Base-by-base conservation (phyloP, 2,888 invertebrate species). In the Ectobius pallidus region DNA sequence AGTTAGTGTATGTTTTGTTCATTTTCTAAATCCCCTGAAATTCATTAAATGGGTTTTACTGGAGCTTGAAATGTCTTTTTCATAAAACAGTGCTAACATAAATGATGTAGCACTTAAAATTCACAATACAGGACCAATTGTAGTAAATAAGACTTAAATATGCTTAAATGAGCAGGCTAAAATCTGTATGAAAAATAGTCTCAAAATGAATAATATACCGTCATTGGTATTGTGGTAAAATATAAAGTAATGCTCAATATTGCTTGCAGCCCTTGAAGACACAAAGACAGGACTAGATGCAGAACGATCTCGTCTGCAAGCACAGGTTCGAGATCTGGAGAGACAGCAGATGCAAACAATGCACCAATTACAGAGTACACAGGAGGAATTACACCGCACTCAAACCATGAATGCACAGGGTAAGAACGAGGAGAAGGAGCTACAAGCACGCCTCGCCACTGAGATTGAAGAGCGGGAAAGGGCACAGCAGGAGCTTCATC, bases 401-500 rank as follows among this genome's bases (percentile, higher is more conserved):
- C 88, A 92, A 63, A 86, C 89, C 0, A 87, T 89, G 6, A 85
- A 90, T 67, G 86, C 87, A 16, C 92, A 92, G 78, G 91, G 91
- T 52, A 90, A 74, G 55, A 73, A 62, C 58, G 77, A 75, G 63
- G 75, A 77, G 46, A 72, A 75, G 22, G 77, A 77, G 42, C 72
- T 76, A 22, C 71, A 75, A 67, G 76, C 75, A 14, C 71, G 76
- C 25, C 80, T 92, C 3, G 85, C 87, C 34, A 90, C 92, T 77
- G 93, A 94, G 82, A 87, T 87, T 16, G 94, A 94, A 78, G 92
- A 94, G 77, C 87, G 92, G 39, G 94, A 94, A 80, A 86, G 94
- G 0, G 84, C 90, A 9, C 89, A 91, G 52, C 88, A 90, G 77
- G 94, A 94, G 77, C 85, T 92, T 49, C 91, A 89, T 75, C 90